Evolutionary conservation across 2,113 vertebrate genomes (phyloP).

Genomic region (Sialia sialis): DNA sequence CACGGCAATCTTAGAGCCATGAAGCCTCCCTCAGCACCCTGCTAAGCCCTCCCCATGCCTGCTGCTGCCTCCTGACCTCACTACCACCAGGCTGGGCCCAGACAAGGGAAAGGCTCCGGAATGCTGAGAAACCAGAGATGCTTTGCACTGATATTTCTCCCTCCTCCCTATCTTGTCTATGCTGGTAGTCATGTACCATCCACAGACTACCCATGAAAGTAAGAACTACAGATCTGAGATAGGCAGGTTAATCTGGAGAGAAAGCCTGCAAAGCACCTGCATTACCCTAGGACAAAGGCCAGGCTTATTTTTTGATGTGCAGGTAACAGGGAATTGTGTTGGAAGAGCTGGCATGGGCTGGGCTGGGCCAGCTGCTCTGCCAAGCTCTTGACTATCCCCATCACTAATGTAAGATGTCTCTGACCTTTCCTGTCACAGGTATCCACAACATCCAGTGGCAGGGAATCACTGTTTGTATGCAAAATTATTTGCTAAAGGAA

Average conservation of each 20-base stretch:
- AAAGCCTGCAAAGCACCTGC: background rate
- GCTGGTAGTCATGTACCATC: background rate
- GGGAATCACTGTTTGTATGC: background rate
- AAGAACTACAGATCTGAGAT: background rate
- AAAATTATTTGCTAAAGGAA: background rate
- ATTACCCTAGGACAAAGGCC: background rate
- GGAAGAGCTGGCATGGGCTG: background rate
- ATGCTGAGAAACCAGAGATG: background rate
- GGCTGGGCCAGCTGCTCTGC: background rate
- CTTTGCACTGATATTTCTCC: background rate
- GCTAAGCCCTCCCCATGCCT: background rate
- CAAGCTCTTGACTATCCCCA: background rate
- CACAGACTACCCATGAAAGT: background rate
- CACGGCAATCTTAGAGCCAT: fast-evolving
- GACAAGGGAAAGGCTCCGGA: background rate
- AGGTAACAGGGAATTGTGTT: background rate
- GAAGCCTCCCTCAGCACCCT: background rate
- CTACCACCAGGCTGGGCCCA: background rate
- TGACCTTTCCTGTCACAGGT: background rate
- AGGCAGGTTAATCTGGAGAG: background rate
- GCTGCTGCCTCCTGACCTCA: background rate
- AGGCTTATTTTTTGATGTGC: background rate
- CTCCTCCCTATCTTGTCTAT: background rate
- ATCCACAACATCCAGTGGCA: background rate
- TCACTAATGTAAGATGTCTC: background rate